phyloP scores from a whole-genome alignment of 2,888 invertebrate species.

The Sericinus montela region DNA sequence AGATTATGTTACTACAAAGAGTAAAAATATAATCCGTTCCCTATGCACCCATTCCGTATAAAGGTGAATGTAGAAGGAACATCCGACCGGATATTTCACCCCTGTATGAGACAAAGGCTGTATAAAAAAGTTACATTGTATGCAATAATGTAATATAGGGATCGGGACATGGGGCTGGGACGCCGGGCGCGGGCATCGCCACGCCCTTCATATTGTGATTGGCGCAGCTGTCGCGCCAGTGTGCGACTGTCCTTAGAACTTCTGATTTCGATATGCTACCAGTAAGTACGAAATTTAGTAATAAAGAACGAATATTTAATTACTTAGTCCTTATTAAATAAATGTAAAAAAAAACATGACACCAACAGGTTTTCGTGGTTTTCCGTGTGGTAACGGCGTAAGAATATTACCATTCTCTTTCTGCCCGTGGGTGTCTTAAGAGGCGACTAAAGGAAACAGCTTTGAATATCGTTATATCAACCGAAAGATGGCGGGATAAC shows the following conservation, averaged over 20 bases:
- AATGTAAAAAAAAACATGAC: too few species aligned
- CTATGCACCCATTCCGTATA: conserved; percentile 59
- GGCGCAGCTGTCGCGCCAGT: conserved; percentile 72
- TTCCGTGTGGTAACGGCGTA: too few species aligned
- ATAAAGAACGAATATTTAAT: not conserved
- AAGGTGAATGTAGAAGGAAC: conserved; percentile 67
- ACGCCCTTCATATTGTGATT: conserved; percentile 77
- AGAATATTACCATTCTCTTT: too few species aligned
- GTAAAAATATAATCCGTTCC: conserved; percentile 52
- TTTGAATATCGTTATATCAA: too few species aligned
- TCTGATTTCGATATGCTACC: conserved; percentile 28
- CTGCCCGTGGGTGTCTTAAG: too few species aligned
- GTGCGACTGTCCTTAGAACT: conserved; percentile 47
- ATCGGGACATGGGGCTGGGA: conserved; percentile 48
- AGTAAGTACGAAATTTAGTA: not conserved
- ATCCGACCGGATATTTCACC: conserved; percentile 79
- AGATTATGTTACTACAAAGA: conserved; percentile 14
- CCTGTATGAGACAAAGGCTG: conserved; percentile 67
- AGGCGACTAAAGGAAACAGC: too few species aligned
- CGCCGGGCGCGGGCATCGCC: conserved; percentile 38
- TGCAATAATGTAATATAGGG: conserved; percentile 71
- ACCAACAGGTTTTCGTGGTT: too few species aligned
- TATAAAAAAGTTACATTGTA: conserved; percentile 75
- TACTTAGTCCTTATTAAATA: not conserved
- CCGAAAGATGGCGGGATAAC: too few species aligned